These are phyloP conservation scores for Dallia pectoralis DNA, from an alignment of 2,797 vertebrate genomes.

Conservation along the genomic window DNA sequence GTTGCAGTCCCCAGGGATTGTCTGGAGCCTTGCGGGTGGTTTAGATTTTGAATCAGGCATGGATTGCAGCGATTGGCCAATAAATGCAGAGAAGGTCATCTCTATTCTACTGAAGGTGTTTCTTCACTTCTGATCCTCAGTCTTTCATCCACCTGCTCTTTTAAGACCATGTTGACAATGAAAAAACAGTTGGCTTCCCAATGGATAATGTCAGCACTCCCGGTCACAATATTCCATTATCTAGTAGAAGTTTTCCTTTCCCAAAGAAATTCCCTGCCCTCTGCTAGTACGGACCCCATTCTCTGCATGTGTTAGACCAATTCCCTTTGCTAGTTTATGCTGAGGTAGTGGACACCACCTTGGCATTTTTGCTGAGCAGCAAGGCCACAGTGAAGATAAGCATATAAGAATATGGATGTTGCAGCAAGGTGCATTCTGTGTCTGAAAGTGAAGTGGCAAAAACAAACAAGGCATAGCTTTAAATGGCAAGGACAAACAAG, in stretches of 20 bases:
- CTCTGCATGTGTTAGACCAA: background rate
- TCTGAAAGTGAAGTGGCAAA: background rate
- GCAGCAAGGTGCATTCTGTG: background rate
- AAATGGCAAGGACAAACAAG: no score
- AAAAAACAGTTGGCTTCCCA: conserved; percentile 68
- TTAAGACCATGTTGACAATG: background rate
- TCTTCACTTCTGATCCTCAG: background rate
- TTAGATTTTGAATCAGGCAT: background rate
- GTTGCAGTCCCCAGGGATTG: background rate
- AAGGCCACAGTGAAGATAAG: background rate
- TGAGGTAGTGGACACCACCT: background rate
- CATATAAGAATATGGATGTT: background rate
- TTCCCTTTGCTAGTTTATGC: conserved; percentile 35
- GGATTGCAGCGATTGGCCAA: conserved; percentile 5
- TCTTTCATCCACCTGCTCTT: conserved; percentile 25
- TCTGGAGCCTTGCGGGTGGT: background rate
- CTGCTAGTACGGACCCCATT: background rate
- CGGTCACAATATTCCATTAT: conserved; percentile 78
- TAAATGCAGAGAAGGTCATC: conserved; percentile 7
- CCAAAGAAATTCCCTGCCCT: background rate
- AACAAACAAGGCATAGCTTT: no score
- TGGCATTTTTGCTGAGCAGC: background rate
- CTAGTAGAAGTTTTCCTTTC: background rate
- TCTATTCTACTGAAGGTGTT: conserved; percentile 12
- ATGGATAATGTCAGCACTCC: conserved; percentile 84